phyloP scores from a whole-genome alignment of 2,888 invertebrate species.

The Tortrix viridana region DNA sequence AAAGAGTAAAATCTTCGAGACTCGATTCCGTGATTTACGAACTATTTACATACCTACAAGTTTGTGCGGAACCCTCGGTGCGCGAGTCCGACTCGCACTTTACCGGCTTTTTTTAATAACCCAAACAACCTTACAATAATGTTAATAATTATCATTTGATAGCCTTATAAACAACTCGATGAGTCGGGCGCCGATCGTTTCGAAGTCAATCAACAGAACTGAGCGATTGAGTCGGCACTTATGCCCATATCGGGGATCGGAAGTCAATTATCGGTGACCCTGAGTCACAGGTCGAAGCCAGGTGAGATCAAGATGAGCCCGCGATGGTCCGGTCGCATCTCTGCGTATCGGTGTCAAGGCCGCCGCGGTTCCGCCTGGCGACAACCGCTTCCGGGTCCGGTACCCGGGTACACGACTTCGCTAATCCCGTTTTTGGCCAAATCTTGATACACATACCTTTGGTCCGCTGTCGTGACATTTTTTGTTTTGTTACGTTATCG shows the following conservation, averaged over 20 bases:
- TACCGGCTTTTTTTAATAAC: background rate
- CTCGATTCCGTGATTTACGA: no score
- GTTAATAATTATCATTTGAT: slow-evolving; percentile 19
- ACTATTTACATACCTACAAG: no score
- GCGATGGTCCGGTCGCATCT: slow-evolving; percentile 30
- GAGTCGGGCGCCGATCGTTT: slow-evolving; percentile 16
- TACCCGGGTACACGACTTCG: slow-evolving; percentile 45
- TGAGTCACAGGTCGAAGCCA: slow-evolving; percentile 58
- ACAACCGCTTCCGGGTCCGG: slow-evolving; percentile 64
- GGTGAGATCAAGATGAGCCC: slow-evolving; percentile 33
- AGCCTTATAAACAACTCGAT: slow-evolving; percentile 17
- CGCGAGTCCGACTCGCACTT: no score
- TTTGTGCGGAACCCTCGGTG: no score
- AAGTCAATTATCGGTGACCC: slow-evolving; percentile 66
- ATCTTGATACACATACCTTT: background rate
- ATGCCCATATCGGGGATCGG: slow-evolving; percentile 56
- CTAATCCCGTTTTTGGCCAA: slow-evolving; percentile 46
- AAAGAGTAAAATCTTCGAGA: no score
- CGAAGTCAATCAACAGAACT: slow-evolving; percentile 26
- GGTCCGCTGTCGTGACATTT: slow-evolving; percentile 21
- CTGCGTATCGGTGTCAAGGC: slow-evolving; percentile 68
- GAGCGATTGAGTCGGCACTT: slow-evolving; percentile 37
- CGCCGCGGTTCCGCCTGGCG: slow-evolving; percentile 44
- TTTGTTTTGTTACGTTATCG: background rate
- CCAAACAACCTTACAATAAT: slow-evolving; percentile 14